A percentile compares a stretch with the other conserved stretches of the same genome.
These are phyloP conservation scores for Pollenia angustigena DNA, from an alignment of 2,888 invertebrate genomes.

Conservation along the genomic window DNA sequence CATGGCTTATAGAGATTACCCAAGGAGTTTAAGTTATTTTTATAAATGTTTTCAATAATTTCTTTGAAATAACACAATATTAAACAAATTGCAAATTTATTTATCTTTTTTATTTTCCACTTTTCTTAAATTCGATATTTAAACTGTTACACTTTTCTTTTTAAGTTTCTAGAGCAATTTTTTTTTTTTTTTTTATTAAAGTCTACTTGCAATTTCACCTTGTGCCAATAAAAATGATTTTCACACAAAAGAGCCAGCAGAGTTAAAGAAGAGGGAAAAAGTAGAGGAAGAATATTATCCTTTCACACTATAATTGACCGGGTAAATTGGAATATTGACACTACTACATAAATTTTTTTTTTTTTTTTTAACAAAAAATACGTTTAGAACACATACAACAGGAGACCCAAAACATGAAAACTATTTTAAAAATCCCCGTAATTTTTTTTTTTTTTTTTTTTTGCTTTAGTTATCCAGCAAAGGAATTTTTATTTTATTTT, in stretches of 20 bases:
- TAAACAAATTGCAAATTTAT: too few species aligned
- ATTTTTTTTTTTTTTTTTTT: constrained; percentile 6
- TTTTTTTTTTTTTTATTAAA: constrained; percentile 13
- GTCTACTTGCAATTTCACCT: constrained; percentile 61
- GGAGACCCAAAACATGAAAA: constrained; percentile 4
- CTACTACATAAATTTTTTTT: constrained; percentile 20
- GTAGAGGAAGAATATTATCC: constrained; percentile 35
- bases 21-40: too few species aligned
- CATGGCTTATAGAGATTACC: too few species aligned
- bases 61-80: too few species aligned
- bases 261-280: background rate
- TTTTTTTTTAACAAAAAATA: background rate
- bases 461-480: constrained; percentile 20
- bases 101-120: background rate
- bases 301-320: constrained; percentile 67
- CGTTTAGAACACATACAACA: background rate
- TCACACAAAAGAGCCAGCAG: constrained; percentile 19
- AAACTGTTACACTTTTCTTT: constrained; percentile 35
- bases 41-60: too few species aligned
- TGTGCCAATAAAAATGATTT: constrained; percentile 56
- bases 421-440: constrained; percentile 21
- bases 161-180: constrained; percentile 11
- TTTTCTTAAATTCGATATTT: background rate
- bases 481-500: constrained; percentile 40
- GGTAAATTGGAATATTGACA: constrained; percentile 51